Evolutionary conservation across 2,797 vertebrate genomes (phyloP).

Genomic region (Channa striata): DNA sequence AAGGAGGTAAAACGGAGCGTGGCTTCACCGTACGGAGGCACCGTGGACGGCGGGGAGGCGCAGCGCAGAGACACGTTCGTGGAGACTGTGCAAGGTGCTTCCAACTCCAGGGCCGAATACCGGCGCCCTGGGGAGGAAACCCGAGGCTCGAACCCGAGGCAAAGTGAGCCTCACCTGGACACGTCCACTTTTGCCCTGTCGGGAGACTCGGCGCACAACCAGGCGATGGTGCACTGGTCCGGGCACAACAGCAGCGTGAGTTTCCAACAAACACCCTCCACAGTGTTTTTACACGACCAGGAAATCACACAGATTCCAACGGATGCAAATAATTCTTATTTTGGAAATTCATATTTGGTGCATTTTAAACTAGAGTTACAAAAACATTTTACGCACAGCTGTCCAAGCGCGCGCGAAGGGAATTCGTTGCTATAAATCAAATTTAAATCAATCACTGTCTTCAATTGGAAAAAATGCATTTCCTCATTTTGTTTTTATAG

Average conservation of each 20-base stretch:
- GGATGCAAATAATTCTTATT: background rate
- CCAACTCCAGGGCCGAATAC: constrained; percentile 78
- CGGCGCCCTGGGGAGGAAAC: constrained; percentile 82
- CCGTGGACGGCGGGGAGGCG: constrained; percentile 63
- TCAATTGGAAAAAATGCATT: background rate
- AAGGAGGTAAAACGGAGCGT: constrained; percentile 62
- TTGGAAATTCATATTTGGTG: background rate
- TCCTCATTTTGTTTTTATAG: background rate
- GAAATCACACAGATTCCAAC: background rate
- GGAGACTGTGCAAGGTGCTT: constrained; percentile 71
- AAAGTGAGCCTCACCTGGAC: constrained; percentile 87
- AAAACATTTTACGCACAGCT: constrained; percentile 69
- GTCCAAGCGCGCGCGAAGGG: constrained; percentile 10
- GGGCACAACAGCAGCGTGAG: constrained; percentile 97
- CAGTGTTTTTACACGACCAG: background rate
- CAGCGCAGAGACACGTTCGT: constrained; percentile 51
- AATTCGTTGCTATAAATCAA: background rate
- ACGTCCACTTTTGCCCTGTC: constrained; percentile 92
- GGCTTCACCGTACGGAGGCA: constrained; percentile 30
- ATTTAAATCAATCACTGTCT: background rate
- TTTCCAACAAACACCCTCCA: constrained; percentile 63
- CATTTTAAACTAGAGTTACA: background rate
- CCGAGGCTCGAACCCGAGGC: constrained; percentile 75
- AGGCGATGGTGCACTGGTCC: constrained; percentile 98
- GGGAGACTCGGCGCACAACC: constrained; percentile 95